These are phyloP conservation scores for Morone saxatilis DNA, from an alignment of 2,113 vertebrate genomes.

Conservation along the genomic window DNA sequence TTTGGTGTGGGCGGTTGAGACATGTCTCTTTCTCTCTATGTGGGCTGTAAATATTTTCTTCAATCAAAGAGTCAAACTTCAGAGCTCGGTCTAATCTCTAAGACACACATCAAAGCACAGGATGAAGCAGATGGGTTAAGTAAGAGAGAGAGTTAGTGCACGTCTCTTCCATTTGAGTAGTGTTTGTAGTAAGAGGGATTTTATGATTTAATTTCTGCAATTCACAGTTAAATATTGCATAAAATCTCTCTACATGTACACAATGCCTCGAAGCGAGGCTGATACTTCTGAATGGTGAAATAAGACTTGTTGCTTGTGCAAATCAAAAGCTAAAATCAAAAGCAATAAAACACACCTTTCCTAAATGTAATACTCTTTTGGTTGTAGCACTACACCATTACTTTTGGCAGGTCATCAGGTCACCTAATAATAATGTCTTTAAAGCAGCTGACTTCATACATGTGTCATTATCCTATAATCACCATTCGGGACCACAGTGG, in stretches of 20 bases:
- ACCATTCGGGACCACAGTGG: background rate
- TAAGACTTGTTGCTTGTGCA: background rate
- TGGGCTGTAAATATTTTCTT: constrained; percentile 68
- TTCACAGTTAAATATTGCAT: background rate
- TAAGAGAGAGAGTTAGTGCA: background rate
- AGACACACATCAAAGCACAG: constrained; percentile 67
- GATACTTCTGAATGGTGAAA: background rate
- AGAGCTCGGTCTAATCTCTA: constrained; percentile 65
- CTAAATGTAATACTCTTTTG: background rate
- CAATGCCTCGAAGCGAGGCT: background rate
- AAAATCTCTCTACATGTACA: background rate
- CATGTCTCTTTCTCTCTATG: constrained; percentile 44
- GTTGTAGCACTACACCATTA: background rate
- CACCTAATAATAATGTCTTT: background rate
- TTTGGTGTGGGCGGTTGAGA: constrained; percentile 63
- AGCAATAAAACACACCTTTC: background rate
- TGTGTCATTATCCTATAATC: background rate
- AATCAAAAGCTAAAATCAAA: background rate
- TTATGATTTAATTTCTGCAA: constrained; percentile 14
- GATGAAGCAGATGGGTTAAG: constrained; percentile 57
- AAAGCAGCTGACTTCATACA: background rate
- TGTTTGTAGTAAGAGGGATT: constrained; percentile 14
- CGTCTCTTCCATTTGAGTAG: constrained; percentile 8
- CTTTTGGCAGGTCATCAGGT: background rate
- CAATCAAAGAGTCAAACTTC: constrained; percentile 73